These are phyloP conservation scores for Pterois miles DNA, from an alignment of 2,797 vertebrate genomes.

Conservation along the genomic window DNA sequence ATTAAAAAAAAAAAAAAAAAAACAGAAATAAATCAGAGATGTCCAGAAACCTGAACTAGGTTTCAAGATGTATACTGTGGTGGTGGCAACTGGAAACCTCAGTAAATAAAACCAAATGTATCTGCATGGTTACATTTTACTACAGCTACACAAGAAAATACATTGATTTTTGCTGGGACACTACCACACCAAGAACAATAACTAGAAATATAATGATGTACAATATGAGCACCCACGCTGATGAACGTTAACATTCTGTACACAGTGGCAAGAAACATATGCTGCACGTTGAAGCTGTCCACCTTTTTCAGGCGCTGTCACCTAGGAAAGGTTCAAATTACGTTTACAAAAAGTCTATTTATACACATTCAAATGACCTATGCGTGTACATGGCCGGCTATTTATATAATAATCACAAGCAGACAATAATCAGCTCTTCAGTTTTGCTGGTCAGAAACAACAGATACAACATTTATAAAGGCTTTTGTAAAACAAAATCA, in stretches of 20 bases:
- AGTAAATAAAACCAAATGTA: conserved; percentile 7
- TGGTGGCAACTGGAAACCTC: neutral
- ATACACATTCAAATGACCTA: neutral
- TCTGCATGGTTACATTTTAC: neutral
- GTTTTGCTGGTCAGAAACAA: neutral
- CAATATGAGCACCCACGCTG: neutral
- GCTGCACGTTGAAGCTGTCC: neutral
- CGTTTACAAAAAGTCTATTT: neutral
- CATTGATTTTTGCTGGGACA: neutral
- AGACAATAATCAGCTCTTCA: neutral
- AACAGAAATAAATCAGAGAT: too few species aligned
- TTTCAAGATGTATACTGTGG: neutral
- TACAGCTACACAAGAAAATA: neutral
- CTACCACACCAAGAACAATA: neutral
- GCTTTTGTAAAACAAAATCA: neutral
- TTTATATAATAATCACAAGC: neutral
- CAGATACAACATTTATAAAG: neutral
- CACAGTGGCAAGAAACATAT: neutral
- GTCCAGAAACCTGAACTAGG: neutral
- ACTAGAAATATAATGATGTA: neutral
- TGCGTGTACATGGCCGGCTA: neutral
- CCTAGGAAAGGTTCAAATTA: neutral
- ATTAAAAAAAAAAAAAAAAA: too few species aligned
- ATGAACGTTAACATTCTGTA: neutral
- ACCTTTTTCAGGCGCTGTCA: neutral